phyloP scores from a whole-genome alignment of 2,113 vertebrate species.

The Merops nubicus region DNA sequence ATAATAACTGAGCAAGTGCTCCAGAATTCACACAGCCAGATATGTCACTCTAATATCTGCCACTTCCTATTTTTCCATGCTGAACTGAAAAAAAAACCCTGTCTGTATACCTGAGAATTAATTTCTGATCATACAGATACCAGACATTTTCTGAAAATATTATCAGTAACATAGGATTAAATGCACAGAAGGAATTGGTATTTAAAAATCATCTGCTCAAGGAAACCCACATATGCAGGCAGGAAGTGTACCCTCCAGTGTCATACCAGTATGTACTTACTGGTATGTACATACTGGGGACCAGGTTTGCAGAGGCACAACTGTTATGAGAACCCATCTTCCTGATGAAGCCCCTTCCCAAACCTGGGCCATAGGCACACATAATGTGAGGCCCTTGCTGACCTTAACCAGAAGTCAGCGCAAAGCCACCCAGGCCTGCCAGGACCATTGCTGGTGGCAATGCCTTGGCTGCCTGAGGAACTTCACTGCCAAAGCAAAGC shows the following conservation, averaged over 20 bases:
- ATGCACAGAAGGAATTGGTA: not conserved
- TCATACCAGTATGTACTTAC: accelerated
- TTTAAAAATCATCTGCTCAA: not conserved
- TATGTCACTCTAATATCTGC: not conserved
- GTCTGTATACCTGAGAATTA: not conserved
- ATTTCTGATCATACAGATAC: not conserved
- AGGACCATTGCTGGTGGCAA: not conserved
- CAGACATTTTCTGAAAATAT: not conserved
- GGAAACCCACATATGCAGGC: not conserved
- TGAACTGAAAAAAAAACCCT: not conserved
- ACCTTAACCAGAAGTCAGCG: not conserved
- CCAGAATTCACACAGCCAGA: not conserved
- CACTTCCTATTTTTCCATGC: not conserved
- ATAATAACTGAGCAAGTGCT: not conserved
- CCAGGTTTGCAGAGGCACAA: not conserved
- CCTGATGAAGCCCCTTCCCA: not conserved
- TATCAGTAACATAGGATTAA: not conserved
- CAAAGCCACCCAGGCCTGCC: not conserved
- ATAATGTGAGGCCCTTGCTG: not conserved
- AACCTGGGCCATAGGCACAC: not conserved
- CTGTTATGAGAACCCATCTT: not conserved
- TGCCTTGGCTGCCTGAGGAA: not conserved
- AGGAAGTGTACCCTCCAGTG: not conserved
- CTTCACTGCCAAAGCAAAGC: not conserved
- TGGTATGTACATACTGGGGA: too few relatives aligned